Evolutionary conservation across 2,888 invertebrate genomes (phyloP).

Genomic region (Napeogenes sylphis): DNA sequence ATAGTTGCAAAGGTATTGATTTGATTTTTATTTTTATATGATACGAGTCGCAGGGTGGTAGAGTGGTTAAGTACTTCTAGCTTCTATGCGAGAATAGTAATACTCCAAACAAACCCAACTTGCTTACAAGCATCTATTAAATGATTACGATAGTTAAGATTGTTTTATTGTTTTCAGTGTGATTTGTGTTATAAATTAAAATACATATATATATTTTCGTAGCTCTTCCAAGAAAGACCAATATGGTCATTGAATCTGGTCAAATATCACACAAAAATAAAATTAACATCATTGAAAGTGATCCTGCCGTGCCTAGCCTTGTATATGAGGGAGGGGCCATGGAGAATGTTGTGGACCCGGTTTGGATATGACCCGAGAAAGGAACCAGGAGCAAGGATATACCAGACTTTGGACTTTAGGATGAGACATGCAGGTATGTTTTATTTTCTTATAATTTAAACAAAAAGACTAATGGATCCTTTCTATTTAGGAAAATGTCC

Average conservation of each 20-base stretch:
- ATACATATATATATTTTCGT: conserved; percentile 33
- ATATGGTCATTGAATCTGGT: conserved; percentile 92
- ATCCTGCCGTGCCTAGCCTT: conserved; percentile 90
- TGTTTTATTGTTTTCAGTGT: not conserved
- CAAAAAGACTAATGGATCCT: too few species aligned
- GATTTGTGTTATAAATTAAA: not conserved
- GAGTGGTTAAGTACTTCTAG: too few species aligned
- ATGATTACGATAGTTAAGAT: too few species aligned
- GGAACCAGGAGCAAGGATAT: conserved; percentile 85
- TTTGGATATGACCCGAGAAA: conserved; percentile 95
- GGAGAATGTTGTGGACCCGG: conserved; percentile 93
- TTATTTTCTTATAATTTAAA: not conserved
- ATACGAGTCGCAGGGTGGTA: too few species aligned
- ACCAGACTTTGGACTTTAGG: conserved; percentile 93
- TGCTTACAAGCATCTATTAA: too few species aligned
- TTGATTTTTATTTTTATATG: not conserved
- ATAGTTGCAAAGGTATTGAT: conserved; percentile 63
- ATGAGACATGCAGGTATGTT: conserved; percentile 78
- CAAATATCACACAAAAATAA: conserved; percentile 79
- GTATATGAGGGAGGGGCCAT: conserved; percentile 93
- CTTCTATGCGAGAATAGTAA: too few species aligned
- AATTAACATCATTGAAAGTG: conserved; percentile 81
- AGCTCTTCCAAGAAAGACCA: conserved; percentile 91
- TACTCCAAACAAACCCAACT: too few species aligned
- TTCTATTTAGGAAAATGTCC: too few species aligned